Evolutionary conservation across 1,140 invertebrate genomes (phyloP).

Genomic region (Trissolcus basalis): DNA sequence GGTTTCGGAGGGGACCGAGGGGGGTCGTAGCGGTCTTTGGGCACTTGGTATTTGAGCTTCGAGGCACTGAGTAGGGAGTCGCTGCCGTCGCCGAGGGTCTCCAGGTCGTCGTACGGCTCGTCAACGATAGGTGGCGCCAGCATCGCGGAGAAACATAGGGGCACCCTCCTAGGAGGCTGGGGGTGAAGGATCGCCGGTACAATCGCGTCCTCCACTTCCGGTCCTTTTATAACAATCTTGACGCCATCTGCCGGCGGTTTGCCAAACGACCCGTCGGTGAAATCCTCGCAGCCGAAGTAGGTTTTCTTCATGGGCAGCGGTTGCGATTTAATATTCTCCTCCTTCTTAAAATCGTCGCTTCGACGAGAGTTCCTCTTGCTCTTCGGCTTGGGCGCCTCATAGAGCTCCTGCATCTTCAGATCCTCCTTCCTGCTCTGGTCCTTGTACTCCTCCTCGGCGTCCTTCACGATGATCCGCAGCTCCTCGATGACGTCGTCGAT

Average conservation of each 20-base stretch:
- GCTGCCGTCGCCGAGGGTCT: constrained; percentile 82
- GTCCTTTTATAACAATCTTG: constrained; percentile 72
- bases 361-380: not conserved
- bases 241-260: constrained; percentile 67
- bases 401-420: constrained; percentile 29
- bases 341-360: constrained; percentile 14
- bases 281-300: constrained; percentile 23
- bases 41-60: constrained; percentile 70
- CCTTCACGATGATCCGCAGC: constrained; percentile 88
- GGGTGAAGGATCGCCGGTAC: constrained; percentile 80
- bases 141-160: constrained; percentile 65
- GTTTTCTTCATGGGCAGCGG: constrained; percentile 16
- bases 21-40: constrained; percentile 15
- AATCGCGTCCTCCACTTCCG: constrained; percentile 78
- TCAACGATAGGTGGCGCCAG: constrained; percentile 63
- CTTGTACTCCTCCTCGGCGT: constrained; percentile 84
- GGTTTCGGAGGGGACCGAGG: not conserved
- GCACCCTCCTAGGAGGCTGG: constrained; percentile 78
- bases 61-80: constrained; percentile 83
- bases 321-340: not conserved
- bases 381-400: constrained; percentile 35
- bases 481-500: constrained; percentile 93
- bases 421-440: constrained; percentile 60
- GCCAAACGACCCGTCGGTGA: not conserved
- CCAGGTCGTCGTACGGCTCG: constrained; percentile 76